phyloP scores from a whole-genome alignment of 2,797 vertebrate genomes.

The Limosa lapponica region DNA sequence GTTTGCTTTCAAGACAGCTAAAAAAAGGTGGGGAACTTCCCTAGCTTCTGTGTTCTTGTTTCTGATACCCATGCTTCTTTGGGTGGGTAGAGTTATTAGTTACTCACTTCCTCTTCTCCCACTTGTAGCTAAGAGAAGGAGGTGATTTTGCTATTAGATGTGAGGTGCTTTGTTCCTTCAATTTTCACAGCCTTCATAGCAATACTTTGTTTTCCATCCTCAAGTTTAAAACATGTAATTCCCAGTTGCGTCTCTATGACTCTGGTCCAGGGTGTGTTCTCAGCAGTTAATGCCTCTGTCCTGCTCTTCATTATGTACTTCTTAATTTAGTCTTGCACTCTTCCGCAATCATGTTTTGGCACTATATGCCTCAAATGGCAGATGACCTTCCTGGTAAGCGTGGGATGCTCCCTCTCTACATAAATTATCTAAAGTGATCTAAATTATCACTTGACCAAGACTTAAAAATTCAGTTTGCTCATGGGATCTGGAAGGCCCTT shows the following conservation, averaged over 20 bases:
- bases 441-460: neutral
- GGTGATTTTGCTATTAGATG: neutral
- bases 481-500: neutral
- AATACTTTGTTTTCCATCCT: neutral
- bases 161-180: neutral
- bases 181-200: neutral
- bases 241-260: neutral
- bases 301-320: neutral
- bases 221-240: neutral
- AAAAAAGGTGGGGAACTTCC: neutral
- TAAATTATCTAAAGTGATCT: too few species aligned
- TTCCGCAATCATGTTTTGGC: neutral
- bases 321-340: neutral
- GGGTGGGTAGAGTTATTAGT: neutral
- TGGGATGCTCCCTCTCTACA: neutral
- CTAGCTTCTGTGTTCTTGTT: neutral
- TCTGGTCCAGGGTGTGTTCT: neutral
- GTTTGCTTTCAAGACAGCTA: neutral
- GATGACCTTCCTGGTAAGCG: neutral
- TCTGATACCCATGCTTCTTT: neutral
- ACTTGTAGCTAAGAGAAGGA: neutral
- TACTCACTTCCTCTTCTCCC: constrained; percentile 23
- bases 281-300: neutral
- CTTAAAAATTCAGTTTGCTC: neutral
- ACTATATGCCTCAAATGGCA: neutral